Conservation (phyloP, 2,113 vertebrate genomes). For the Semnornis frantzii region DNA sequence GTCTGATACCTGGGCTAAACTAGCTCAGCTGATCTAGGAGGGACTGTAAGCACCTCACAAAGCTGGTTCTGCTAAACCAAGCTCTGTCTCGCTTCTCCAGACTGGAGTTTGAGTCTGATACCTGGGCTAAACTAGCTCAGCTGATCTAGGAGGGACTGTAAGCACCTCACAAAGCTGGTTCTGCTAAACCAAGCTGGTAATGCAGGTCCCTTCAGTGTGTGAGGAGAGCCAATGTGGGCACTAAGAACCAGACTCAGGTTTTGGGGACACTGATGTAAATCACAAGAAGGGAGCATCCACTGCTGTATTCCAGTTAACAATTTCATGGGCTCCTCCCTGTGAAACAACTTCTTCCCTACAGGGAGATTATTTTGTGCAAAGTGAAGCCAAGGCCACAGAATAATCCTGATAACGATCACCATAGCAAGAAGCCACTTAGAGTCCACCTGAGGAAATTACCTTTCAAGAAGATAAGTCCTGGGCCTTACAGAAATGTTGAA, state of each 20-base stretch:
- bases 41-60: background rate
- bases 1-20: background rate
- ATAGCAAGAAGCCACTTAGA: background rate
- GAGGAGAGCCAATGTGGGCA: background rate
- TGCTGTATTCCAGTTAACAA: background rate
- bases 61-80: background rate
- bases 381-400: background rate
- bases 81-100: conserved; percentile 4
- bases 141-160: background rate
- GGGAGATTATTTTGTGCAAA: background rate
- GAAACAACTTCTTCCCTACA: background rate
- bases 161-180: too few species aligned
- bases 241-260: background rate
- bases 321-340: background rate
- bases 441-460: background rate
- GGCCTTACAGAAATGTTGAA: background rate
- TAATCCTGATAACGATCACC: background rate
- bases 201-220: background rate
- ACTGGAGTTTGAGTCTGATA: background rate
- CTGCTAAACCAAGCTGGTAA: too few species aligned
- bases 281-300: background rate
- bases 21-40: background rate
- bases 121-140: background rate
- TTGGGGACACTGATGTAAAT: background rate
- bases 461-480: background rate